Evolutionary conservation across 2,888 invertebrate genomes (phyloP).

Genomic region (Notodonta dromedarius): DNA sequence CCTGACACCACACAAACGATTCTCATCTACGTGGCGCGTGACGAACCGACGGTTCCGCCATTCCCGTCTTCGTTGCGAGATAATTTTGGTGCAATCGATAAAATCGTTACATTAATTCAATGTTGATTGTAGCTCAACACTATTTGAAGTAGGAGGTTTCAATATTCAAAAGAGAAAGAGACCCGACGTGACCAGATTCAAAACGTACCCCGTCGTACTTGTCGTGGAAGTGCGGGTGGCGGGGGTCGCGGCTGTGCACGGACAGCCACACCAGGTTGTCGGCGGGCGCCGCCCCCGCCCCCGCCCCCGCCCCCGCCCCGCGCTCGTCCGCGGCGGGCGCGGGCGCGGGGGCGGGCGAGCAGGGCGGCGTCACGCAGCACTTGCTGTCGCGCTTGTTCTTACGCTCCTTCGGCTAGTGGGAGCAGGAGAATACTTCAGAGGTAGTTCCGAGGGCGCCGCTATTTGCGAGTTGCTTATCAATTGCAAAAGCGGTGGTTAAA

Average conservation of each 20-base stretch:
- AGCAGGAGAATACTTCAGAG: background rate
- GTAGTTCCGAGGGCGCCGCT: no score
- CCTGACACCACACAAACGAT: constrained; percentile 51
- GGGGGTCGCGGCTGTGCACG: constrained; percentile 87
- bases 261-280: constrained; percentile 90
- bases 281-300: constrained; percentile 65
- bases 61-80: no score
- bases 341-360: constrained; percentile 76
- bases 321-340: constrained; percentile 15
- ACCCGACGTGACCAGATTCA: no score
- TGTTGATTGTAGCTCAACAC: no score
- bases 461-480: no score
- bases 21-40: background rate
- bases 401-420: constrained; percentile 14
- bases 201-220: constrained; percentile 83
- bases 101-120: no score
- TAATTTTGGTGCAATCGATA: no score
- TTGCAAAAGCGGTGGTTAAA: no score
- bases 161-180: no score
- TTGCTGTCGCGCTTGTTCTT: constrained; percentile 57
- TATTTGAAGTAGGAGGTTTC: no score
- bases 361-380: constrained; percentile 86
- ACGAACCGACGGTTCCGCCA: no score
- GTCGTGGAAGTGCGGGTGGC: constrained; percentile 86
- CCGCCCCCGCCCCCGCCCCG: constrained; percentile 18